phyloP scores from a whole-genome alignment of 2,888 invertebrate genomes.

The Charanyca ferruginea region DNA sequence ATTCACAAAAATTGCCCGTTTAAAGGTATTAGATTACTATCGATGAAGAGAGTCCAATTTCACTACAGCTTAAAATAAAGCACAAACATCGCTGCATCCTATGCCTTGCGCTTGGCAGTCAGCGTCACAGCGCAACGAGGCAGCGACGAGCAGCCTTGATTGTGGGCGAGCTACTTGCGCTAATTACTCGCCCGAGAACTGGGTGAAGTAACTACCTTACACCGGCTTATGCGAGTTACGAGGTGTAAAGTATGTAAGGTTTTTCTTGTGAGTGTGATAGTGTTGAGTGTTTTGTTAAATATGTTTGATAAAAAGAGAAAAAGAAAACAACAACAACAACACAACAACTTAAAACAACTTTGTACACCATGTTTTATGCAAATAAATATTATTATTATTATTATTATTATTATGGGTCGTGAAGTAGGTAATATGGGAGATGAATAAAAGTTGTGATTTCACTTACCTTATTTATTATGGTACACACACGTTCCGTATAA shows the following conservation, averaged over 20 bases:
- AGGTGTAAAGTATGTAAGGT: constrained; percentile 7
- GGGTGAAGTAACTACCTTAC: constrained; percentile 49
- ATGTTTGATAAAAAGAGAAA: neutral
- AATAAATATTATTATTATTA: too few species aligned
- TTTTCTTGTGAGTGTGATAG: neutral
- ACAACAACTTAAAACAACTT: too few species aligned
- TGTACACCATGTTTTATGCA: too few species aligned
- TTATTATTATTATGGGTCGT: too few species aligned
- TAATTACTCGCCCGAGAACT: constrained; percentile 59
- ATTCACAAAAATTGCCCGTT: too few species aligned
- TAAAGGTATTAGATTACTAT: too few species aligned
- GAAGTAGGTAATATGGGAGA: too few species aligned
- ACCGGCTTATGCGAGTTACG: constrained; percentile 26
- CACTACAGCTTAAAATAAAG: neutral
- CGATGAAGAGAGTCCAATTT: too few species aligned
- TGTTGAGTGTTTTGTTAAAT: neutral
- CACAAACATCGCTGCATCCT: constrained; percentile 7
- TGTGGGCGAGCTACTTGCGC: constrained; percentile 49
- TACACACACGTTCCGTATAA: too few species aligned
- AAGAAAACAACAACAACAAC: neutral
- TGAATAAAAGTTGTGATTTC: too few species aligned
- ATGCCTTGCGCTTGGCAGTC: constrained; percentile 13
- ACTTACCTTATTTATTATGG: too few species aligned
- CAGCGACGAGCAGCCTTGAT: constrained; percentile 52
- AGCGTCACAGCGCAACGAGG: constrained; percentile 50